These are phyloP conservation scores for Zeuzera pyrina DNA, from an alignment of 2,888 invertebrate genomes.

Conservation along the genomic window DNA sequence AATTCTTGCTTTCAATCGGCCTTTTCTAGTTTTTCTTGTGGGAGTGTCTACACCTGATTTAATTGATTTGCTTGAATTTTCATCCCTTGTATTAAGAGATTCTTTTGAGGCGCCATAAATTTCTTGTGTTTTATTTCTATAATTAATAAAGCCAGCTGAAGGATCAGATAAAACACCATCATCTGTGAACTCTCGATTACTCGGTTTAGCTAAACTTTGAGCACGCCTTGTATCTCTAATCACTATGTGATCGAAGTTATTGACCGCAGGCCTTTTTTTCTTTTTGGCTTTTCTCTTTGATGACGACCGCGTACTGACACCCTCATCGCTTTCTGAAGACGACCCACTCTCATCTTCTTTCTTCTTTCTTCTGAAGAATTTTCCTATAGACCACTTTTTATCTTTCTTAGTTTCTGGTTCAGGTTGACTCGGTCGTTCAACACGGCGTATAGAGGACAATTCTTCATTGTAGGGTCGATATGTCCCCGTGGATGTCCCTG, in stretches of 20 bases:
- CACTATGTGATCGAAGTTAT: constrained; percentile 79
- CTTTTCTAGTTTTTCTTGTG: constrained; percentile 70
- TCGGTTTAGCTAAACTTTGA: constrained; percentile 59
- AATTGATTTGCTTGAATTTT: constrained; percentile 45
- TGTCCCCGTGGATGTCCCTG: constrained; percentile 33
- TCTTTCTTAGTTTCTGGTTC: constrained; percentile 66
- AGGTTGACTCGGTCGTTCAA: constrained; percentile 40
- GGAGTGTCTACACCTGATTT: constrained; percentile 66
- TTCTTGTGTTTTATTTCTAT: constrained; percentile 50
- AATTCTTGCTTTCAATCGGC: constrained; percentile 76
- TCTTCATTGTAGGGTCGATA: constrained; percentile 60
- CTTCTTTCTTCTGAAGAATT: constrained; percentile 83
- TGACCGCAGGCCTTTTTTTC: constrained; percentile 69
- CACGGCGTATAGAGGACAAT: constrained; percentile 44
- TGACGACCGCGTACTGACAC: constrained; percentile 49
- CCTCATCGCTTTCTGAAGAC: constrained; percentile 68
- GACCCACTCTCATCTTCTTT: constrained; percentile 75
- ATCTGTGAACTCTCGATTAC: constrained; percentile 48
- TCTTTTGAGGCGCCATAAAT: constrained; percentile 49
- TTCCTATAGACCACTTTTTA: constrained; percentile 88
- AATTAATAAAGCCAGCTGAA: constrained; percentile 63
- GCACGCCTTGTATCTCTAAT: constrained; percentile 66
- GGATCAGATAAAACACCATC: constrained; percentile 75
- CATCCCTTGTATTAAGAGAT: constrained; percentile 50
- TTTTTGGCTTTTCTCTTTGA: constrained; percentile 63